Evolutionary conservation across 2,888 invertebrate genomes (phyloP).

Genomic region (Muschampia plurimacula): DNA sequence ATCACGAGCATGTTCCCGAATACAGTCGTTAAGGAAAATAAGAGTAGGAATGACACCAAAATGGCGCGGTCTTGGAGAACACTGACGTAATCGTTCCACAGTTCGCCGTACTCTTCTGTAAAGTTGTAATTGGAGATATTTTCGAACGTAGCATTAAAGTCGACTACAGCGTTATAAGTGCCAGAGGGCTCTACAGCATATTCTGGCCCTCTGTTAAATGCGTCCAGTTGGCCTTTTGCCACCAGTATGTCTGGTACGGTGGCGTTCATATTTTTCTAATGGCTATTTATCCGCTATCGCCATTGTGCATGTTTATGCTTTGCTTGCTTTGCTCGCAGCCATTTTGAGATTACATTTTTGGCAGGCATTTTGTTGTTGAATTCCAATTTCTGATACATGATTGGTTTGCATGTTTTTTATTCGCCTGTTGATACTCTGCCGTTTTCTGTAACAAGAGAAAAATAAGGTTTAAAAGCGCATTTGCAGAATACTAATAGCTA

Average conservation of each 20-base stretch:
- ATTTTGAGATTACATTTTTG: constrained; percentile 82
- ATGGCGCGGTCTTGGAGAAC: constrained; percentile 89
- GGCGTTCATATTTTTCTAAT: constrained; percentile 79
- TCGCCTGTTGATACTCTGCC: constrained; percentile 52
- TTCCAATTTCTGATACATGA: constrained; percentile 73
- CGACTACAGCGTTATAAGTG: constrained; percentile 63
- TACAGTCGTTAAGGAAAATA: constrained; percentile 96
- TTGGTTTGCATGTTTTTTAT: constrained; percentile 70
- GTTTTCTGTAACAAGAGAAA: constrained; percentile 68
- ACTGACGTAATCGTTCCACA: constrained; percentile 78
- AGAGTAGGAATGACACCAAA: constrained; percentile 92
- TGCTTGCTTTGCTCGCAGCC: constrained; percentile 79
- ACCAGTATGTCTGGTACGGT: constrained; percentile 70
- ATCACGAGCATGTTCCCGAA: constrained; percentile 98
- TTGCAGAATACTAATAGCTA: too few species aligned
- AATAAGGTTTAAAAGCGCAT: background rate
- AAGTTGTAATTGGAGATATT: constrained; percentile 64
- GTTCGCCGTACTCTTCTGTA: constrained; percentile 61
- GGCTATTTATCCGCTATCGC: constrained; percentile 73
- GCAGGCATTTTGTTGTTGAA: constrained; percentile 77
- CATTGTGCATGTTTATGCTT: constrained; percentile 81
- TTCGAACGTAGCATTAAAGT: constrained; percentile 70
- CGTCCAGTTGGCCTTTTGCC: constrained; percentile 78
- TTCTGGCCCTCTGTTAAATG: constrained; percentile 67
- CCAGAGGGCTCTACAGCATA: constrained; percentile 61